Evolutionary conservation across 1,140 invertebrate genomes (phyloP), one percentile per base, ranked within the genome.

Genomic region (Drosophila insularis): DNA sequence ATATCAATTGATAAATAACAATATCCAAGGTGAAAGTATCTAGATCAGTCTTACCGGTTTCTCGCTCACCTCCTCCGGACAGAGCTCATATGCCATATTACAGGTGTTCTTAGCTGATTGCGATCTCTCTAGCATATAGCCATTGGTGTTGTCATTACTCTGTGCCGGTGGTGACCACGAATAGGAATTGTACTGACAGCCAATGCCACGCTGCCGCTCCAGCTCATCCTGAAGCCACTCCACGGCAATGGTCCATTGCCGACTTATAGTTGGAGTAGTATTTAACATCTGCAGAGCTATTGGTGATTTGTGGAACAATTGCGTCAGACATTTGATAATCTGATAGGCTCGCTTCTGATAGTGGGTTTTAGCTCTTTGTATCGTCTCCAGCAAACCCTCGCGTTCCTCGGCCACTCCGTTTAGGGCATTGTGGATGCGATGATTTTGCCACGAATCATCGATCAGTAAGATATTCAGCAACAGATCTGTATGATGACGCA

Each of bases 341-440:
- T 98, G 97, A 93, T 99, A 99, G 37, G 98, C 97, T 74, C 98
- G 93, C 92, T 99, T 99, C 92, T 99, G 98, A 92, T 99, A 98
- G 93, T 98, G 97, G 76, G 96, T 97, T 91, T 98, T 98, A 31
- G 97, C 97, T 66, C 97, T 94, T 77, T 96, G 94, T 87, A 99
- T 98, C 55, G 96, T 99, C 80, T 99, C 98, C 86, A 99, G 95
- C 31, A 99, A 93, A 1, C 98, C 98, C 90, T 98, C 98, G 19
- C 97, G 94, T 80, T 99, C 98, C 71, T 98, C 97, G 2, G 96
- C 96, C 54, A 98, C 92, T 94, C 96, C 97, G 93, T 97, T 97
- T 13, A 98, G 94, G 7, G 98, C 97, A 92, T 98, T 98, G 80
- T 97, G 96, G 84, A 99, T 96, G 63, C 98, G 94, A 92, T 98